Evolutionary conservation across 2,113 vertebrate species (phyloP).

Genomic region (Tachycineta bicolor): DNA sequence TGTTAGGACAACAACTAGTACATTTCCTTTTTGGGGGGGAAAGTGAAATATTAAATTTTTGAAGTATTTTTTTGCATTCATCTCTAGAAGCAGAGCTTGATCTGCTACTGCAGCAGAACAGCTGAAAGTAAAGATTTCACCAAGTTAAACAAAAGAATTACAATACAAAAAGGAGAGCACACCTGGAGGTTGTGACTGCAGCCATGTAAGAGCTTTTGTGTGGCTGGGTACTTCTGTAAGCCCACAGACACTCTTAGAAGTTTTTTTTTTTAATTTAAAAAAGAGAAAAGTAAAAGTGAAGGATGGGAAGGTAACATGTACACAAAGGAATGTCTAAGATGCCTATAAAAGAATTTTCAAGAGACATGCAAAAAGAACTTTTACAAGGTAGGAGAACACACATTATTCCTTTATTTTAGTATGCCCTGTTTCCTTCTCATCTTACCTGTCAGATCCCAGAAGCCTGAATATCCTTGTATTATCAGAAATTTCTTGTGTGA

Average conservation of each 20-base stretch:
- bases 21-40: background rate
- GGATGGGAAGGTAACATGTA: background rate
- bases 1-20: background rate
- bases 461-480: conserved; percentile 96
- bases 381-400: background rate
- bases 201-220: background rate
- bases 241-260: background rate
- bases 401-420: background rate
- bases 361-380: background rate
- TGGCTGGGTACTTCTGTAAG: background rate
- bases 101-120: background rate
- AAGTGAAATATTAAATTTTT: background rate
- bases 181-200: background rate
- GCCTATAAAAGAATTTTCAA: background rate
- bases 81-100: background rate
- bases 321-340: background rate
- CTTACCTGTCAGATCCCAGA: conserved; percentile 97
- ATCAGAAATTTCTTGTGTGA: conserved; percentile 98
- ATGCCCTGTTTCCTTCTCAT: background rate
- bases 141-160: background rate
- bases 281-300: background rate
- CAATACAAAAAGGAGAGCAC: background rate
- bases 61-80: background rate
- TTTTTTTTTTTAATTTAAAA: background rate
- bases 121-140: background rate